These are phyloP conservation scores for Drosophila fuyamai DNA, from an alignment of 1,140 invertebrate genomes.

Conservation along the genomic window DNA sequence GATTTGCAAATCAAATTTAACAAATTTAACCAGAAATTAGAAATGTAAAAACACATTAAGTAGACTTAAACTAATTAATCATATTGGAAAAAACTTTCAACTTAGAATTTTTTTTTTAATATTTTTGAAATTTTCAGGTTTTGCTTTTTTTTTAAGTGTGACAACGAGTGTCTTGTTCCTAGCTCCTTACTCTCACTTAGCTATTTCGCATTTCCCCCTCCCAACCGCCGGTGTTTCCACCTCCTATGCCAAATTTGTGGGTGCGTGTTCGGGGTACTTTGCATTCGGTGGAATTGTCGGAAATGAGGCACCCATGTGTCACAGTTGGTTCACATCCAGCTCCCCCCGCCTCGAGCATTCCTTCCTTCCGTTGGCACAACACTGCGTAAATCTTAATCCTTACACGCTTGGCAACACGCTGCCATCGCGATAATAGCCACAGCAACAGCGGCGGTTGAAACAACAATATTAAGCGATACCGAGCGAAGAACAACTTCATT, in stretches of 20 bases:
- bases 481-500: conserved; percentile 38
- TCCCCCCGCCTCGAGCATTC: conserved; percentile 10
- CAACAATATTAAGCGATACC: conserved; percentile 45
- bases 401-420: conserved; percentile 70
- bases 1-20: too few species aligned
- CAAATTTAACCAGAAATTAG: too few species aligned
- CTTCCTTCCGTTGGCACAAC: conserved; percentile 57
- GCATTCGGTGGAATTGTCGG: conserved; percentile 60
- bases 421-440: conserved; percentile 61
- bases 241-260: conserved; percentile 44
- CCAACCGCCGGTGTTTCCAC: conserved; percentile 20
- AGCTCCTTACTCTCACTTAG: conserved; percentile 9
- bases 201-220: background rate
- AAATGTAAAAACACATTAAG: too few species aligned
- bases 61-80: too few species aligned
- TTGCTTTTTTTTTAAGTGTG: conserved; percentile 25
- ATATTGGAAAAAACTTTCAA: too few species aligned
- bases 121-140: background rate
- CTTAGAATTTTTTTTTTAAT: too few species aligned
- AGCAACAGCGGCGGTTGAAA: conserved; percentile 36
- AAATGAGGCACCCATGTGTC: conserved; percentile 76
- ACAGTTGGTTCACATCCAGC: conserved; percentile 52
- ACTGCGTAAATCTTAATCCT: conserved; percentile 77
- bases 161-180: conserved; percentile 52
- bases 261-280: conserved; percentile 38